Evolutionary conservation across 2,797 vertebrate species (phyloP).

Genomic region (Gobio occitaniae): DNA sequence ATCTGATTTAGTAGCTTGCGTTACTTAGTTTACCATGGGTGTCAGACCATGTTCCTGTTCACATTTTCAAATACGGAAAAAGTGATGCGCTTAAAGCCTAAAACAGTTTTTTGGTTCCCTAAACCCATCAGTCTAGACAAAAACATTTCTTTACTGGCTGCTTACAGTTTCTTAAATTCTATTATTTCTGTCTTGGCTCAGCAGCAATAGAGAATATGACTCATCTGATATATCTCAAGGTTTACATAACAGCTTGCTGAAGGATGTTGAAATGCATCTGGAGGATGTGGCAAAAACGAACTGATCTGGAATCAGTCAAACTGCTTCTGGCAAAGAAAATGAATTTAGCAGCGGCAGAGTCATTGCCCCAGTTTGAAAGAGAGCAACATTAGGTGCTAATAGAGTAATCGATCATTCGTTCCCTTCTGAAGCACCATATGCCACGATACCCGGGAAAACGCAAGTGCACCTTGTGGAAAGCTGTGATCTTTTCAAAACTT

Average conservation of each 20-base stretch:
- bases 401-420: conserved; percentile 34
- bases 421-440: neutral
- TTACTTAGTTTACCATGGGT: too few species aligned
- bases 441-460: neutral
- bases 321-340: conserved; percentile 11
- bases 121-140: neutral
- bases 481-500: conserved; percentile 6
- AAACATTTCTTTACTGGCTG: neutral
- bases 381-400: conserved; percentile 20
- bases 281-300: conserved; percentile 19
- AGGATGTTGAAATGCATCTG: conserved; percentile 42
- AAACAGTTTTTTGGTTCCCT: neutral
- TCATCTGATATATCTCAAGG: conserved; percentile 9
- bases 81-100: neutral
- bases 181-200: neutral
- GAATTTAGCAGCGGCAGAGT: conserved; percentile 21
- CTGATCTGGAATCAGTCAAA: conserved; percentile 35
- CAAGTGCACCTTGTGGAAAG: neutral
- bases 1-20: neutral
- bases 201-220: neutral
- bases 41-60: neutral
- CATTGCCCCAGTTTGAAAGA: conserved; percentile 28
- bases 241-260: conserved; percentile 28
- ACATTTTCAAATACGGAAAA: neutral
- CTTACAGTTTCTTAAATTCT: neutral